These are phyloP conservation scores for Tretioscincus oriximinensis DNA, from an alignment of 2,113 vertebrate species.

Conservation along the genomic window DNA sequence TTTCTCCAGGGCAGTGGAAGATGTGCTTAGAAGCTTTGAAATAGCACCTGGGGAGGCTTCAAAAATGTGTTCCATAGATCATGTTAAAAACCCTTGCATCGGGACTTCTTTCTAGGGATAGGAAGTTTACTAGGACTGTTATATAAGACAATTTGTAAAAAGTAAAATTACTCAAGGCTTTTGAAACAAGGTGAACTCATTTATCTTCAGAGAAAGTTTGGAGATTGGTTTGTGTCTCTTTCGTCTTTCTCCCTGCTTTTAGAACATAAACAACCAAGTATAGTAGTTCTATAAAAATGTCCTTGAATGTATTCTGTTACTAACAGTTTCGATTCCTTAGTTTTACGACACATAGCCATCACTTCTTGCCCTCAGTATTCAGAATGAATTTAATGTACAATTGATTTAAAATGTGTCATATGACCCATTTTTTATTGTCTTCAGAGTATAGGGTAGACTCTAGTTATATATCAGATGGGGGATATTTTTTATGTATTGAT, in stretches of 20 bases:
- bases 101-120: neutral
- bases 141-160: neutral
- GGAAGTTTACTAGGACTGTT: too few species aligned
- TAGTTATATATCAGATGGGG: neutral
- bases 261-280: neutral
- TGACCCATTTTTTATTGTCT: neutral
- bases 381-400: neutral
- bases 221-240: neutral
- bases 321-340: neutral
- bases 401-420: conserved; percentile 1
- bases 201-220: neutral
- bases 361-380: neutral
- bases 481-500: neutral
- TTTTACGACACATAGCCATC: neutral
- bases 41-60: too few species aligned
- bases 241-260: neutral
- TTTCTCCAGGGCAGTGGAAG: too few species aligned
- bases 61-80: too few species aligned
- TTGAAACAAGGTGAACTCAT: neutral
- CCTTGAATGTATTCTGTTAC: neutral
- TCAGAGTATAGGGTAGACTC: neutral
- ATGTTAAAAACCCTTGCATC: too few species aligned
- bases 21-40: too few species aligned
- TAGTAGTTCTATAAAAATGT: neutral
- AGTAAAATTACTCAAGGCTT: neutral